phyloP scores from a whole-genome alignment of 2,888 invertebrate genomes.

The Acleris emargana region DNA sequence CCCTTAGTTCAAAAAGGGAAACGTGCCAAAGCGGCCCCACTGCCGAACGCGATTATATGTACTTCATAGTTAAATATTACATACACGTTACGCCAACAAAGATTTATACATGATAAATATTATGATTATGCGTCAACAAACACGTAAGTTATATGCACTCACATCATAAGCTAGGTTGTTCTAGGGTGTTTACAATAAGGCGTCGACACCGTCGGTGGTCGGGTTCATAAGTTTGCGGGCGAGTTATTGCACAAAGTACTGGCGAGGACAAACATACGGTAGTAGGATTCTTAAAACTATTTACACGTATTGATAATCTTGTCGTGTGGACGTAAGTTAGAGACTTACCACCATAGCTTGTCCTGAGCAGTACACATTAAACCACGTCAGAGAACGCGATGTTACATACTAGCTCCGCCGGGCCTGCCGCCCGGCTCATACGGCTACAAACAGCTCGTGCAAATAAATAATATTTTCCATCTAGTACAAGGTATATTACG shows the following conservation, averaged over 20 bases:
- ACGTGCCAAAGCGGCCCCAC: constrained; percentile 29
- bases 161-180: constrained; percentile 63
- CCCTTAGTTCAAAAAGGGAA: too few relatives aligned
- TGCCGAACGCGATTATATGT: constrained; percentile 26
- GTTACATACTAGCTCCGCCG: background rate
- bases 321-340: too few relatives aligned
- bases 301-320: too few relatives aligned
- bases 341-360: too few relatives aligned
- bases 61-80: constrained; percentile 48
- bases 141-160: constrained; percentile 59
- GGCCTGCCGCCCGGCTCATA: background rate
- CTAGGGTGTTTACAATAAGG: constrained; percentile 62
- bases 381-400: constrained; percentile 43
- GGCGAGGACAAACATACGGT: too few relatives aligned
- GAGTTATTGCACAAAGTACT: constrained; percentile 68
- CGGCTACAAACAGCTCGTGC: constrained; percentile 57
- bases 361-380: constrained; percentile 15
- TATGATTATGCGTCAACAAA: constrained; percentile 80
- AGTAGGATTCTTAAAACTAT: too few relatives aligned
- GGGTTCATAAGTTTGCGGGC: constrained; percentile 68
- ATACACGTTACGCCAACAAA: constrained; percentile 66
- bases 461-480: constrained; percentile 71
- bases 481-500: constrained; percentile 64
- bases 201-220: constrained; percentile 59
- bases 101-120: constrained; percentile 60